phyloP scores from a whole-genome alignment of 2,797 vertebrate genomes.

The Premnoplex brunnescens region DNA sequence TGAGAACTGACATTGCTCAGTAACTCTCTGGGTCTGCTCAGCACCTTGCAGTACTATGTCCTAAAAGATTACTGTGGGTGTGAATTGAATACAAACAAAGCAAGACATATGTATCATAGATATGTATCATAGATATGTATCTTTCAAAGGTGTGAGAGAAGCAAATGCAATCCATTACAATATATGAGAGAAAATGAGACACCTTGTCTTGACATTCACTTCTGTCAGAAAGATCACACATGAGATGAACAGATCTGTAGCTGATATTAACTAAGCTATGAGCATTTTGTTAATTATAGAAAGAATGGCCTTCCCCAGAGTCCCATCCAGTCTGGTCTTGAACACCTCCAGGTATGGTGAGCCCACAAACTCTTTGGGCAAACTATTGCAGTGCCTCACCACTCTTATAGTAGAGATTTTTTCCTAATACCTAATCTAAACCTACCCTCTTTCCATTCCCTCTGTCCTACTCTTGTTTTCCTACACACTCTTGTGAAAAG shows the following conservation, averaged over 20 bases:
- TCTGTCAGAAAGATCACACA: background rate
- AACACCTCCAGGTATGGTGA: background rate
- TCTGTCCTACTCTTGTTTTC: no score
- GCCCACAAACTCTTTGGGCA: background rate
- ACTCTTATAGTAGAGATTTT: background rate
- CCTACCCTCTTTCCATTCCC: accelerated
- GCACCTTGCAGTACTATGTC: background rate
- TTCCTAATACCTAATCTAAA: background rate
- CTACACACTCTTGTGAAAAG: background rate
- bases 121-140: accelerated
- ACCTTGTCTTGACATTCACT: background rate
- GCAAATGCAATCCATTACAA: background rate
- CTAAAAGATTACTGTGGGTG: background rate
- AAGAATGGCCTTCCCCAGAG: background rate
- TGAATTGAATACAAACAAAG: background rate
- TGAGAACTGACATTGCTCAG: background rate
- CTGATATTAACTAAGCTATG: background rate
- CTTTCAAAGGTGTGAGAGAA: background rate
- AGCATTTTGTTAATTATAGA: background rate
- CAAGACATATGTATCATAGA: background rate
- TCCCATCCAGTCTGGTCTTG: background rate
- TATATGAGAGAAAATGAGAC: background rate
- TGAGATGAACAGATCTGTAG: background rate
- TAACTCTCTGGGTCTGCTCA: background rate
- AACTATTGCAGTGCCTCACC: background rate